A percentile compares a stretch with the other conserved stretches of the same genome.
phyloP scores from a whole-genome alignment of 2,888 invertebrate genomes.

The Dorcus hopei region DNA sequence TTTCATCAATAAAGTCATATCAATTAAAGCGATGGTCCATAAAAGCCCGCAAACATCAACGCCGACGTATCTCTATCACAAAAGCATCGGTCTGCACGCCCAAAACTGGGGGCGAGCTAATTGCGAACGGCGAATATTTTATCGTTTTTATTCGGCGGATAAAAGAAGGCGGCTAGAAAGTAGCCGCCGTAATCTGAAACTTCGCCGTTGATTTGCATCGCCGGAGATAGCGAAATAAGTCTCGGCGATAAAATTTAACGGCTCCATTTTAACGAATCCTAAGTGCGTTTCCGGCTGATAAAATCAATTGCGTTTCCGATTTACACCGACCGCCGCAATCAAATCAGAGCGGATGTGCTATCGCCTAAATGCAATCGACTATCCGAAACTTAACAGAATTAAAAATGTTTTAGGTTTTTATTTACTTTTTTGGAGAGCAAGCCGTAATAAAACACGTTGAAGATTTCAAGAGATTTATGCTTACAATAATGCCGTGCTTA shows the following conservation, averaged over 20 bases:
- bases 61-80: slow-evolving; percentile 10
- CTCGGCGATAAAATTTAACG: slow-evolving; percentile 29
- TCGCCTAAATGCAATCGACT: neutral
- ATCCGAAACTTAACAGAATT: too few species aligned
- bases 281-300: slow-evolving; percentile 36
- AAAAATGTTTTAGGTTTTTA: too few species aligned
- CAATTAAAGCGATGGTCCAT: slow-evolving; percentile 29
- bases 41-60: slow-evolving; percentile 21
- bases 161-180: neutral
- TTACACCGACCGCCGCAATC: slow-evolving; percentile 31
- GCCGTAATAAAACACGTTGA: too few species aligned
- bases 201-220: slow-evolving; percentile 11
- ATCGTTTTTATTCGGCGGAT: neutral
- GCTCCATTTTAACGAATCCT: slow-evolving; percentile 29
- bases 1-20: slow-evolving; percentile 32
- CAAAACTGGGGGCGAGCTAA: neutral
- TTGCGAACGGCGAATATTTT: neutral
- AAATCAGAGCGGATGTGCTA: slow-evolving; percentile 30
- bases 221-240: slow-evolving; percentile 19
- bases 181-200: slow-evolving; percentile 10
- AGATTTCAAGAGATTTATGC: too few species aligned
- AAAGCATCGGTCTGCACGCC: slow-evolving; percentile 13
- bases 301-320: slow-evolving; percentile 39
- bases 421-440: too few species aligned
- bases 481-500: too few species aligned